Evolutionary conservation across 2,113 vertebrate species (phyloP).

Genomic region (Cromileptes altivelis): DNA sequence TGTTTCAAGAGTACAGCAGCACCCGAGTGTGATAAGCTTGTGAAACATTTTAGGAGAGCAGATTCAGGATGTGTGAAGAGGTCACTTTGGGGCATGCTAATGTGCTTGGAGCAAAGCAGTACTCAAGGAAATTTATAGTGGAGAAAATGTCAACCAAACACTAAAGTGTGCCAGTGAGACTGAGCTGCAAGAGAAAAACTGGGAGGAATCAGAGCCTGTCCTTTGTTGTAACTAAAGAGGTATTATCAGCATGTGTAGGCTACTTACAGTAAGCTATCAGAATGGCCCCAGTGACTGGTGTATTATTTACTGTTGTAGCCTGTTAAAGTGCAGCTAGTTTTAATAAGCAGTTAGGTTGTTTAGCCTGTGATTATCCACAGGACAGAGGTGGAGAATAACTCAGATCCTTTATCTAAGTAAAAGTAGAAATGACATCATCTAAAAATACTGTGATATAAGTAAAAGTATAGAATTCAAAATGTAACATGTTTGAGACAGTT

Average conservation of each 20-base stretch:
- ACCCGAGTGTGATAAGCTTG: slow-evolving; percentile 23
- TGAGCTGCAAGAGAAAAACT: neutral
- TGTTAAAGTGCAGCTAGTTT: neutral
- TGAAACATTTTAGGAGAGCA: slow-evolving; percentile 17
- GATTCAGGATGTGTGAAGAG: slow-evolving; percentile 7
- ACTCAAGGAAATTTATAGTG: neutral
- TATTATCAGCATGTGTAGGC: neutral
- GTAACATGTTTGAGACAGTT: too few species aligned
- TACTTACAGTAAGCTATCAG: neutral
- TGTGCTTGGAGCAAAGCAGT: neutral
- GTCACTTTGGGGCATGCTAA: slow-evolving; percentile 35
- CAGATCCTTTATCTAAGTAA: too few species aligned
- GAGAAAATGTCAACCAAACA: slow-evolving; percentile 4
- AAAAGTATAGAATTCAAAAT: too few species aligned
- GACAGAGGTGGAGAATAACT: too few species aligned
- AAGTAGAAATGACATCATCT: too few species aligned
- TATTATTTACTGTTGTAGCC: neutral
- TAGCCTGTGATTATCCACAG: too few species aligned
- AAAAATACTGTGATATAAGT: too few species aligned
- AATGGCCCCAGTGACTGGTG: neutral
- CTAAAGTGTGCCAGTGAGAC: neutral
- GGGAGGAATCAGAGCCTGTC: neutral
- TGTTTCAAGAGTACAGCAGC: slow-evolving; percentile 21
- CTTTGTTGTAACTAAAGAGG: neutral
- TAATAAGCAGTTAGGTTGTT: neutral